Base-by-base conservation (phyloP, 2,888 invertebrate genomes). In the Scaptomyza tumidula region DNA sequence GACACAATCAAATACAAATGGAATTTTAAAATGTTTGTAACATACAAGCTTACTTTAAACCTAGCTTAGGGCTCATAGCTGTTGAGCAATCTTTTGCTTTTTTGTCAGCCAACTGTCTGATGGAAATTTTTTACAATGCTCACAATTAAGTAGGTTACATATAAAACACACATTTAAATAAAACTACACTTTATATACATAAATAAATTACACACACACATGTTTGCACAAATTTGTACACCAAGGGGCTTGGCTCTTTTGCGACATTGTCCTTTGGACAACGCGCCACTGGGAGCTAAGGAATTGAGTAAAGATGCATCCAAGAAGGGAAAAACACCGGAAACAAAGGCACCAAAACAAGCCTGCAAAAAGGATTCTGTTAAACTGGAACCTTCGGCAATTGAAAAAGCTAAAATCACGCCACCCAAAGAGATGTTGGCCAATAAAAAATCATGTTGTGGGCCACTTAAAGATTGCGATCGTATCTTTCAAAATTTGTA, bases 401-500 rank as follows among this genome's bases (percentile, higher is more conserved):
- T 41, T 14, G 14, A 48, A 11, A 31, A 14, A 19, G 11, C 14
- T 4, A 52, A 39, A 27, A 9, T 7, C 0, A n/a, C 10, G 0
- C 6, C 91, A 46, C 92, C 93, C 74, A 94, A 94, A 88, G 69
- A 50, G 0, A 73, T 73, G 44, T 16, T 78, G 93, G 94, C 3
- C 94, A 95, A 93, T 94, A 95, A 0, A 0, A 86, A 86, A 41
- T 71, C 52, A 0, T 94, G 93, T 57, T 97, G 95, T 91, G 96
- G 97, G 0, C 95, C 95, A 0, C 91, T 99, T 74, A 93, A 95
- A 16, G 99, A 99, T 93, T 94, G 96, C 89, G 99, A 99, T 91
- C 95, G 99, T 50, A 95, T 99, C 67, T 99, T 99, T 90, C 99
- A 98, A 41, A 99, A 99, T 93, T 93, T 99, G 39, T 99, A 99